phyloP scores from a whole-genome alignment of 2,113 vertebrate genomes.

The Ramphastos sulfuratus region DNA sequence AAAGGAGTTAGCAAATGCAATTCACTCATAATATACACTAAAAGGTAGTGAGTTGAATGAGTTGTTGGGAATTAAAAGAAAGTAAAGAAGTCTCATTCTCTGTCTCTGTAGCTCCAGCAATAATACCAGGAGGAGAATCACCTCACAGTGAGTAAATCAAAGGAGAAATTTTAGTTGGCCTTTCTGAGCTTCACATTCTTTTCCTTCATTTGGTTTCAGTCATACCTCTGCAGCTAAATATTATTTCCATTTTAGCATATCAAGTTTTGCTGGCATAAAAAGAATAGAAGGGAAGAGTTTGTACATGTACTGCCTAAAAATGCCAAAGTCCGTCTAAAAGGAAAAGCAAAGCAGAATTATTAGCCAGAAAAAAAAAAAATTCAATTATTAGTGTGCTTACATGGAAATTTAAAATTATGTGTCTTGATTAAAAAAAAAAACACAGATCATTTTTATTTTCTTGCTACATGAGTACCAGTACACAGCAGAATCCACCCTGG shows the following conservation, averaged over 20 bases:
- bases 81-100: background rate
- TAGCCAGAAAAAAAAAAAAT: background rate
- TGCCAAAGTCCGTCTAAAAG: background rate
- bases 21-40: background rate
- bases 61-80: background rate
- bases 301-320: background rate
- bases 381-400: background rate
- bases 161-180: background rate
- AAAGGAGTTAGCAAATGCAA: background rate
- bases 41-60: background rate
- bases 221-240: background rate
- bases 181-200: background rate
- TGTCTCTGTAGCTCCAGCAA: background rate
- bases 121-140: background rate
- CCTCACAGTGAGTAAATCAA: background rate
- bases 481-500: background rate
- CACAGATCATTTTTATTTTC: background rate
- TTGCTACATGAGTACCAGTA: background rate
- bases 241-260: background rate
- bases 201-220: background rate
- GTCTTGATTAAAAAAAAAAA: background rate
- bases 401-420: background rate
- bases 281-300: background rate
- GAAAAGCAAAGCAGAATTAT: background rate
- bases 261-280: background rate